phyloP scores from a whole-genome alignment of 2,797 vertebrate species.

The Sardinella longiceps region DNA sequence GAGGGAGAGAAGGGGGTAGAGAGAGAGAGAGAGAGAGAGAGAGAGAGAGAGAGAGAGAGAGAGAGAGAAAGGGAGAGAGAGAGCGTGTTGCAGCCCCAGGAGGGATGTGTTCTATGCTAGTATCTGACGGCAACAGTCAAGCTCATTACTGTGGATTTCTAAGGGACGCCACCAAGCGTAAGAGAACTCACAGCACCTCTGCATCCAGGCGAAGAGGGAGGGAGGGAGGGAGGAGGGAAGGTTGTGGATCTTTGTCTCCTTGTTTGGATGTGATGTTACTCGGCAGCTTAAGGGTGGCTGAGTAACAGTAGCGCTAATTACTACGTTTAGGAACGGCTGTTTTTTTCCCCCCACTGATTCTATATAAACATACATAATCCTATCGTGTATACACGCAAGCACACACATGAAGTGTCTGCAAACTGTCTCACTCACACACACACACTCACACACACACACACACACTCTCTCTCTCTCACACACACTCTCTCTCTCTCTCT shows the following conservation, averaged over 20 bases:
- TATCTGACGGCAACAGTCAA: constrained; percentile 15
- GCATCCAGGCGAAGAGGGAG: not conserved
- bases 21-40: not conserved
- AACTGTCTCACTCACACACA: not conserved
- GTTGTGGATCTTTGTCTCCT: not conserved
- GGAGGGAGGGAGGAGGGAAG: not conserved
- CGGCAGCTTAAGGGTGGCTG: not conserved
- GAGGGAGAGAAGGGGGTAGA: not conserved
- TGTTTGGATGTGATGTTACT: not conserved
- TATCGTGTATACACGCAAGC: not conserved
- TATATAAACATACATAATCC: constrained; percentile 23
- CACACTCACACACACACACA: constrained; percentile 46
- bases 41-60: not conserved
- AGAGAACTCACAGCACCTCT: not conserved
- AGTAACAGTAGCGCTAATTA: not conserved
- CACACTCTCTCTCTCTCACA: not conserved
- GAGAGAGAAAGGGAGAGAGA: not conserved
- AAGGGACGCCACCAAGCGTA: not conserved
- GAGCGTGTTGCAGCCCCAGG: not conserved
- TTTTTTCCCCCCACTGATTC: not conserved
- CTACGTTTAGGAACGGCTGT: not conserved
- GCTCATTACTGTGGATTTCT: constrained; percentile 20
- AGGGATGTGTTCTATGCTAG: not conserved
- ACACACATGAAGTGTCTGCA: not conserved
- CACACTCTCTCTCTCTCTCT: not conserved